Evolutionary conservation across 2,888 invertebrate genomes (phyloP), one percentile per base, ranked within the genome.

Genomic region (Steinernema carpocapsae): DNA sequence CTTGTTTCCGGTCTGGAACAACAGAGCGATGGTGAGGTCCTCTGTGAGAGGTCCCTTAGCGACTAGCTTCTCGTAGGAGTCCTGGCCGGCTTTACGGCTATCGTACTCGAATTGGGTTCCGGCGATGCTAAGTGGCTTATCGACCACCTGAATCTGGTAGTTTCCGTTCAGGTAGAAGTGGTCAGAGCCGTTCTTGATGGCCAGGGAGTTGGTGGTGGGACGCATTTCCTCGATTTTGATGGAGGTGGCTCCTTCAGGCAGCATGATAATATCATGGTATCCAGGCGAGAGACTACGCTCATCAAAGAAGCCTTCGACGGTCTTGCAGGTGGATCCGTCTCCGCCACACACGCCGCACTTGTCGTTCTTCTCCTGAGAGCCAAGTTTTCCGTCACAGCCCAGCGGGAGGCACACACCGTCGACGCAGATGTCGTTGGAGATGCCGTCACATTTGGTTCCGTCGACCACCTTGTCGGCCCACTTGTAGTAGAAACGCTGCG

Each of bases 341-440:
- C 96, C 96, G n/a, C 93, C 93, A 88, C 97, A 97, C 84, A 92
- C 92, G 51, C 94, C 91, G 87, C 97, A 97, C 83, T 93, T 92
- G 89, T 97, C 97, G 89, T 94, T 94, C 82, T 91, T 91, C 12
- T 92, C 92, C 73, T 91, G 83, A 82, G 96, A 96, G 14, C 95
- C 96, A 84, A 97, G 90, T 92, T 94, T 93, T 91, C 93, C 92
- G 89, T 97, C 96, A 88, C 97, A 97, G 74, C 97, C 97, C 52
- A 96, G 94, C 10, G 93, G 92, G 93, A 93, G 92, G 88, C 97
- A 99, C 88, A 91, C 91, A 75, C 97, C 97, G 88, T 94, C 92
- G 72, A 99, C 96, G 88, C 97, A 99, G 82, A 97, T 93, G 87
- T 97, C 94, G 83, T 93, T 91, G 48, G 92, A 92, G 71, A 86